A percentile compares a stretch with the other conserved stretches of the same genome.
phyloP scores from a whole-genome alignment of 2,888 invertebrate species.

The Tenthredo livida region DNA sequence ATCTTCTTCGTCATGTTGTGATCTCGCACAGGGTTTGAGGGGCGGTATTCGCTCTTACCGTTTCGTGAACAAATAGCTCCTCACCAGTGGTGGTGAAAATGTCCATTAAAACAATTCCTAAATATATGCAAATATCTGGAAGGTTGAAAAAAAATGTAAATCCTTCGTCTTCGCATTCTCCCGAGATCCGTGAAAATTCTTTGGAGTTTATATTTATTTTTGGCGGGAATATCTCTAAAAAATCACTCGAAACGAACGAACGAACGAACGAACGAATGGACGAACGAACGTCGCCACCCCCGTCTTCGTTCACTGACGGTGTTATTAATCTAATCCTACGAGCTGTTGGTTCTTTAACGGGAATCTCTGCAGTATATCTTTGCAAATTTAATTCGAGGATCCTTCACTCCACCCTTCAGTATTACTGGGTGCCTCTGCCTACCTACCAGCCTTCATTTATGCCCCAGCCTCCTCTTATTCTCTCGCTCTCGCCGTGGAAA shows the following conservation, averaged over 20 bases:
- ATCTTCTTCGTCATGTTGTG: background rate
- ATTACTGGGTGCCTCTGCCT: slow-evolving; percentile 26
- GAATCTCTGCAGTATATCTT: slow-evolving; percentile 41
- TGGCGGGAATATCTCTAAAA: slow-evolving; percentile 1
- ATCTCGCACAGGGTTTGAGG: background rate
- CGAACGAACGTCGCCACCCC: background rate
- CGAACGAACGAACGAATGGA: background rate
- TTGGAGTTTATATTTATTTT: background rate
- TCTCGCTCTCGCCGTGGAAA: background rate
- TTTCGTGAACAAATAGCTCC: background rate
- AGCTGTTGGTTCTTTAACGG: slow-evolving; percentile 50
- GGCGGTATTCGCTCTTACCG: background rate
- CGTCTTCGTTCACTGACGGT: slow-evolving; percentile 21
- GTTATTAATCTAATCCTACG: slow-evolving; percentile 50
- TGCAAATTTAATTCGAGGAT: slow-evolving; percentile 51
- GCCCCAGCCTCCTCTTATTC: background rate
- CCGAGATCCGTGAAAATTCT: background rate
- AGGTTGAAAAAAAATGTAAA: slow-evolving; percentile 22
- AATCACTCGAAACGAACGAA: slow-evolving; percentile 14
- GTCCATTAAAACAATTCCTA: background rate
- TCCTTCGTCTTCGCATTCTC: background rate
- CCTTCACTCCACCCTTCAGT: slow-evolving; percentile 18
- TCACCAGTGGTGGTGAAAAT: background rate
- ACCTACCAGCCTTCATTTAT: slow-evolving; percentile 28
- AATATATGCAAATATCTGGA: slow-evolving; percentile 8